Percentiles rank a stretch among this genome's conserved stretches.
phyloP scores from a whole-genome alignment of 2,888 invertebrate genomes.

The Pandemis heparana region DNA sequence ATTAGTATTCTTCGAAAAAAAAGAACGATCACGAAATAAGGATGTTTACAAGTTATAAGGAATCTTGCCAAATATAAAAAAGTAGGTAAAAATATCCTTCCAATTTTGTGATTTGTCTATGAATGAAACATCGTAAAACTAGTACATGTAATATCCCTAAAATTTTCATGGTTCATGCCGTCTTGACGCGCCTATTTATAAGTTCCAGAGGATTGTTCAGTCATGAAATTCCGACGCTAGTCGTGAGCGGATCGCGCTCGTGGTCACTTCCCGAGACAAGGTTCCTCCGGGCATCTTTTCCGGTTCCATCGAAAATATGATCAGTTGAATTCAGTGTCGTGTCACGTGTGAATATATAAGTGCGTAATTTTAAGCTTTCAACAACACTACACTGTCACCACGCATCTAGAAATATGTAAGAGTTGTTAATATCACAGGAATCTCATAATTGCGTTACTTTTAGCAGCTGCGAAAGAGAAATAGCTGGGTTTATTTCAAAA shows the following conservation, averaged over 20 bases:
- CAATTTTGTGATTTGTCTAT: not conserved
- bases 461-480: constrained; percentile 32
- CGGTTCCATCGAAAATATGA: constrained; percentile 57
- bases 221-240: constrained; percentile 77
- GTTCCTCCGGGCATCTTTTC: constrained; percentile 31
- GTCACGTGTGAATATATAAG: constrained; percentile 62
- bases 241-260: constrained; percentile 69
- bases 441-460: constrained; percentile 28
- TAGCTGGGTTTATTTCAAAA: constrained; percentile 41
- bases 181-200: constrained; percentile 81
- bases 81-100: not conserved
- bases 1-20: not conserved
- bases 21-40: not conserved
- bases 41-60: not conserved
- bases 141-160: constrained; percentile 48
- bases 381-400: constrained; percentile 55
- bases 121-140: not conserved
- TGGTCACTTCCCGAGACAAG: constrained; percentile 57
- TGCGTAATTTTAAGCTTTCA: constrained; percentile 62
- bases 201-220: constrained; percentile 82
- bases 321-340: constrained; percentile 60
- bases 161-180: constrained; percentile 59
- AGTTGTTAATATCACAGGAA: constrained; percentile 37
- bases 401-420: constrained; percentile 56
- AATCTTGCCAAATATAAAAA: not conserved